phyloP scores from a whole-genome alignment of 2,888 invertebrate genomes.

The Cordilura impudica region DNA sequence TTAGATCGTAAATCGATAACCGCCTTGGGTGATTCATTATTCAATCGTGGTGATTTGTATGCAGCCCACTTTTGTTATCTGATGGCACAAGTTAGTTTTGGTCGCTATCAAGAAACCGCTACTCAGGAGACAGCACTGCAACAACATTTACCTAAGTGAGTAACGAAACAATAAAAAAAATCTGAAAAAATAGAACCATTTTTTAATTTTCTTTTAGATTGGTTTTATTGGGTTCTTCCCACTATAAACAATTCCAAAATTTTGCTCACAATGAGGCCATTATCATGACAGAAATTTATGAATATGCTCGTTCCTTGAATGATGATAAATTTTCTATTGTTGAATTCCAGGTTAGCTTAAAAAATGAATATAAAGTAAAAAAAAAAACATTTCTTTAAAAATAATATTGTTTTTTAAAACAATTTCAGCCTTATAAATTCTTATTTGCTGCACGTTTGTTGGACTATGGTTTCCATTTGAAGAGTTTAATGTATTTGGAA shows the following conservation, averaged over 20 bases:
- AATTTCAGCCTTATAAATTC: constrained; percentile 89
- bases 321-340: constrained; percentile 85
- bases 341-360: constrained; percentile 84
- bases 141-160: constrained; percentile 71
- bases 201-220: constrained; percentile 79
- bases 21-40: constrained; percentile 85
- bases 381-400: too few species aligned
- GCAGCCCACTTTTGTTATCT: constrained; percentile 98
- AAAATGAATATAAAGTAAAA: background rate
- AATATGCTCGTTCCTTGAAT: constrained; percentile 91
- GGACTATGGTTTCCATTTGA: constrained; percentile 87
- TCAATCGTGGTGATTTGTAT: constrained; percentile 87
- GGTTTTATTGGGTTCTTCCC: constrained; percentile 88
- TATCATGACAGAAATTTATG: constrained; percentile 96
- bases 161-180: background rate
- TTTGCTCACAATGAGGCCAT: constrained; percentile 91
- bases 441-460: constrained; percentile 87
- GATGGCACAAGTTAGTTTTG: constrained; percentile 81
- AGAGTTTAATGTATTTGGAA: constrained; percentile 91
- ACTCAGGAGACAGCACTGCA: constrained; percentile 71
- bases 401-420: constrained; percentile 24
- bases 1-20: constrained; percentile 87
- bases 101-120: constrained; percentile 74
- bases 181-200: background rate
- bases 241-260: constrained; percentile 81